A percentile compares a stretch with the other conserved stretches of the same genome.
Conservation (phyloP, 2,113 vertebrate genomes). For the Ranitomeya imitator region DNA sequence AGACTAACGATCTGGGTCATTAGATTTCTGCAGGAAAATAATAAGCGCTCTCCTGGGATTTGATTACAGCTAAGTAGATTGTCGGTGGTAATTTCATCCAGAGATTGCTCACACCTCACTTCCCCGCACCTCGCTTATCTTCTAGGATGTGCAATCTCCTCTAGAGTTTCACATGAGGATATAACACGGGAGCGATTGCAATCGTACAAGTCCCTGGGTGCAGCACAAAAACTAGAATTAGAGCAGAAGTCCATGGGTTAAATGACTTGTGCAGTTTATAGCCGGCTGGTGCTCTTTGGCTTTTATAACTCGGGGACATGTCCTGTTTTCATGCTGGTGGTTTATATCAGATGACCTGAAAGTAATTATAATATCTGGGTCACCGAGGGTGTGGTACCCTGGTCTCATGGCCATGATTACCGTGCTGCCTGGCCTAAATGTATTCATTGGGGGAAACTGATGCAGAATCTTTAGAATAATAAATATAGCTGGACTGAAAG, state of each 20-base stretch:
- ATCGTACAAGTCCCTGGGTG: background rate
- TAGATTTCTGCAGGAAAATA: background rate
- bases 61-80: conserved; percentile 33
- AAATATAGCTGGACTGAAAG: background rate
- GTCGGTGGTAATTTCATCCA: background rate
- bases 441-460: background rate
- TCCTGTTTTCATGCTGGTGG: background rate
- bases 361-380: conserved; percentile 14
- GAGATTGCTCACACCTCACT: background rate
- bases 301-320: background rate
- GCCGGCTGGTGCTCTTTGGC: background rate
- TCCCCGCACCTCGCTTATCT: conserved; percentile 5
- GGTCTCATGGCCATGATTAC: background rate
- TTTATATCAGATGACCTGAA: background rate
- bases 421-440: background rate
- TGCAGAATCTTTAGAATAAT: background rate
- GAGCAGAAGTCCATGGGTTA: background rate
- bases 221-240: background rate
- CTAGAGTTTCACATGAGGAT: conserved; percentile 3
- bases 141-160: background rate
- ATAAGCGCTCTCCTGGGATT: conserved; percentile 26
- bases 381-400: background rate
- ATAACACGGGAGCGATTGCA: too few relatives aligned
- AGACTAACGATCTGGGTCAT: conserved; percentile 13
- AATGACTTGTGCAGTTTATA: background rate